These are phyloP conservation scores for Polia nebulosa DNA, from an alignment of 2,888 invertebrate genomes.

Conservation along the genomic window DNA sequence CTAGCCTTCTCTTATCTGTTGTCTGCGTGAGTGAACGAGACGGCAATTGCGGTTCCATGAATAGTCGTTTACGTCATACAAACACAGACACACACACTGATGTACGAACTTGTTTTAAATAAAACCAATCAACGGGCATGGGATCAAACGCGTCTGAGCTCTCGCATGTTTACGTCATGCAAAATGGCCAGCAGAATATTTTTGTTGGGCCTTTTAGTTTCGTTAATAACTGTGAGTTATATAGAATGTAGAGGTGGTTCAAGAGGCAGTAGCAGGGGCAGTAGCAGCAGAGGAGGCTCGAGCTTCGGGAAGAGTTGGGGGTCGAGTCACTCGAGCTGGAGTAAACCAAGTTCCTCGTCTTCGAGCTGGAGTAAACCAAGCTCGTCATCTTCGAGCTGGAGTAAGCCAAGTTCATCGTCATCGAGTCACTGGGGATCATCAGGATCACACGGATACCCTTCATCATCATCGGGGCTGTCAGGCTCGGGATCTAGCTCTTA, in stretches of 20 bases:
- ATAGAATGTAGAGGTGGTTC: slow-evolving; percentile 72
- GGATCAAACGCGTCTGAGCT: slow-evolving; percentile 66
- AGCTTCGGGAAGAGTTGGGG: slow-evolving; percentile 60
- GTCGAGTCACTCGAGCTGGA: slow-evolving; percentile 44
- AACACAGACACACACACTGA: slow-evolving; percentile 56
- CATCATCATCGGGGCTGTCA: slow-evolving; percentile 42
- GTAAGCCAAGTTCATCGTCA: slow-evolving; percentile 47
- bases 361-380: slow-evolving; percentile 30
- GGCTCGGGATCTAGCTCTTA: slow-evolving; percentile 20
- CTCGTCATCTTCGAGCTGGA: slow-evolving; percentile 56
- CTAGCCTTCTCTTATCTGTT: slow-evolving; percentile 66
- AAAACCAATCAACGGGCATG: slow-evolving; percentile 63
- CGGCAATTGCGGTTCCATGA: slow-evolving; percentile 66
- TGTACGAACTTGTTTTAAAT: slow-evolving; percentile 64
- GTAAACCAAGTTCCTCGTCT: slow-evolving; percentile 56
- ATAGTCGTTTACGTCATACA: slow-evolving; percentile 67
- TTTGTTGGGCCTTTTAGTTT: slow-evolving; percentile 80
- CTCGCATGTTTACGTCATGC: slow-evolving; percentile 61
- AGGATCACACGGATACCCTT: slow-evolving; percentile 46
- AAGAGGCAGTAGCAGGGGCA: slow-evolving; percentile 63
- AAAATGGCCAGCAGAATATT: slow-evolving; percentile 80
- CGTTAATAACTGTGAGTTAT: slow-evolving; percentile 71
- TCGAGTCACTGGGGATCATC: slow-evolving; percentile 35
- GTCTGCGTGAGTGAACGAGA: slow-evolving; percentile 55
- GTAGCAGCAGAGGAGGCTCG: slow-evolving; percentile 50